Percentiles rank a stretch among this genome's conserved stretches.
phyloP scores from a whole-genome alignment of 2,888 invertebrate genomes.

The Apamea sordens region DNA sequence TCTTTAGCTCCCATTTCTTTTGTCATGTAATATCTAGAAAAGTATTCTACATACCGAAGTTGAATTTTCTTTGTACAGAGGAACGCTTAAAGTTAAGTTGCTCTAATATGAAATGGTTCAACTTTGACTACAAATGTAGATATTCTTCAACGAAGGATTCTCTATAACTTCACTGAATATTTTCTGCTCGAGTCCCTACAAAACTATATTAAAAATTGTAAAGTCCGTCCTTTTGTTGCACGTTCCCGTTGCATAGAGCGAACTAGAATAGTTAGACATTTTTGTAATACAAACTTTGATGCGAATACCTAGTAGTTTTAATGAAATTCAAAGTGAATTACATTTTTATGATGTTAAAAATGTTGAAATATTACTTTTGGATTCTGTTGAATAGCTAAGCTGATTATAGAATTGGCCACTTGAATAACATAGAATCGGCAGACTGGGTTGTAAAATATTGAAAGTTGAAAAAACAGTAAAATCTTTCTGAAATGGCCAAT shows the following conservation, averaged over 20 bases:
- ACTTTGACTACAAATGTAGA: constrained; percentile 58
- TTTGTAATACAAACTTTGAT: constrained; percentile 47
- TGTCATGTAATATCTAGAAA: constrained; percentile 37
- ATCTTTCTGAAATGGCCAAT: background rate
- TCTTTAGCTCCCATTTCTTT: constrained; percentile 50
- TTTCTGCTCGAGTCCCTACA: constrained; percentile 50
- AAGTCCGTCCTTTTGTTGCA: constrained; percentile 54
- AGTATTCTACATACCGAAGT: constrained; percentile 41
- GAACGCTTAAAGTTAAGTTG: constrained; percentile 37
- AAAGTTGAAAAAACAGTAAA: constrained; percentile 10
- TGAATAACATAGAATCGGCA: background rate
- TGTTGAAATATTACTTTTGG: constrained; percentile 29
- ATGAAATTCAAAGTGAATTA: constrained; percentile 55
- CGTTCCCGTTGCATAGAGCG: constrained; percentile 22
- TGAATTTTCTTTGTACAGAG: constrained; percentile 43
- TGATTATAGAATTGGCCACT: constrained; percentile 19
- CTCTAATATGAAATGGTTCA: constrained; percentile 58
- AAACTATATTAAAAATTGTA: constrained; percentile 64
- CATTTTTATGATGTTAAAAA: constrained; percentile 32
- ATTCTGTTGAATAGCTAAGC: constrained; percentile 10
- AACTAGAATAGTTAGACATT: constrained; percentile 33
- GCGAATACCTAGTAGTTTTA: constrained; percentile 37
- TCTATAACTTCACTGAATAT: constrained; percentile 55
- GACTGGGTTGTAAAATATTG: constrained; percentile 13
- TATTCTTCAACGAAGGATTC: constrained; percentile 51